Conservation (phyloP, 2,888 invertebrate genomes). For the Anorthoa munda region DNA sequence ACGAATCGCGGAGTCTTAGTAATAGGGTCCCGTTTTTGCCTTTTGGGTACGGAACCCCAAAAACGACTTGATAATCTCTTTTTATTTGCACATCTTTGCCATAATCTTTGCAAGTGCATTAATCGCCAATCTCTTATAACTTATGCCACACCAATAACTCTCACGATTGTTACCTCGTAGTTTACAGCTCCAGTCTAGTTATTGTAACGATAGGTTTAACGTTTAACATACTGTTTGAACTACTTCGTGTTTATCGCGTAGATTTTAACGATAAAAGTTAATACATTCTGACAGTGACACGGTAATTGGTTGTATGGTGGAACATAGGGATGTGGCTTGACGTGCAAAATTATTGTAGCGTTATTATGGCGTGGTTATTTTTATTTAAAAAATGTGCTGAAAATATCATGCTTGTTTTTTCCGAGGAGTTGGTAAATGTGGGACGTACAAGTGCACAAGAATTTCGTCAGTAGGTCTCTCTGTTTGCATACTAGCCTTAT, state of each 20-base stretch:
- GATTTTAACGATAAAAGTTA: constrained; percentile 49
- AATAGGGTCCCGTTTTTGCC: no score
- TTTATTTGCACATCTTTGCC: background rate
- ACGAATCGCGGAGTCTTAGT: no score
- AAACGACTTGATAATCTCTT: background rate
- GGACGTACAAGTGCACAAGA: no score
- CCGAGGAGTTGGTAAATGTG: background rate
- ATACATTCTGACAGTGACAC: constrained; percentile 51
- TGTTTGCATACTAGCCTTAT: no score
- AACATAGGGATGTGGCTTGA: constrained; percentile 7
- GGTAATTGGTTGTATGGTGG: constrained; percentile 35
- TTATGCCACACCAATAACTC: constrained; percentile 61
- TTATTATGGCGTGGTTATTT: background rate
- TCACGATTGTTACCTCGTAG: constrained; percentile 70
- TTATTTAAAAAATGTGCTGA: background rate
- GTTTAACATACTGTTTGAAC: constrained; percentile 56
- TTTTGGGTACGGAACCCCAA: no score
- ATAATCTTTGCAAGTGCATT: background rate
- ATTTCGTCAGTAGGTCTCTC: no score
- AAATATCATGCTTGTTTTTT: background rate
- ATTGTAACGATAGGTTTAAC: constrained; percentile 55
- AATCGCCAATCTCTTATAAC: constrained; percentile 14
- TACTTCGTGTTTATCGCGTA: constrained; percentile 43
- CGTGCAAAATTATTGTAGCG: background rate
- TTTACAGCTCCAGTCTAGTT: constrained; percentile 57